A percentile compares a stretch with the other conserved stretches of the same genome.
phyloP scores from a whole-genome alignment of 2,888 invertebrate genomes.

The Ephialtes manifestator region DNA sequence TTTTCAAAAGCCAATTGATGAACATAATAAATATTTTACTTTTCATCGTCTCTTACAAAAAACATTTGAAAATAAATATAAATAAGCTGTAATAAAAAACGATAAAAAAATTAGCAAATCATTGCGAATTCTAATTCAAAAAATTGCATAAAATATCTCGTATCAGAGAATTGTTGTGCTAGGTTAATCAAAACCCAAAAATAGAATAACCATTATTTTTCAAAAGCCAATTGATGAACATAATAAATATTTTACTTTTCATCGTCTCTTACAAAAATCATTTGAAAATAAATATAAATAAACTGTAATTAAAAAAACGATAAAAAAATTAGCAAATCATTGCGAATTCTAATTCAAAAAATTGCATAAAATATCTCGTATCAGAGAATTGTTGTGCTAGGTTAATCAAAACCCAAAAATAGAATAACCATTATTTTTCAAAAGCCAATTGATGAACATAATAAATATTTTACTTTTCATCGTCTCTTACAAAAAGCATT shows the following conservation, averaged over 20 bases:
- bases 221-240: no score
- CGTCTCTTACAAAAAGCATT: neutral
- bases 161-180: no score
- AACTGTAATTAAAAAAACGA: neutral
- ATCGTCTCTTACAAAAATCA: neutral
- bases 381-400: conserved; percentile 2
- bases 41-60: neutral
- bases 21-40: neutral
- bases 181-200: neutral
- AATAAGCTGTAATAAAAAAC: neutral
- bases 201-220: no score
- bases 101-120: neutral
- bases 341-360: neutral
- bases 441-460: no score
- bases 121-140: no score
- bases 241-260: neutral
- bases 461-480: neutral
- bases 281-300: neutral
- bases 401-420: neutral
- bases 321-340: neutral
- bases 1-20: no score
- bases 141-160: no score
- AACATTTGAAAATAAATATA: neutral
- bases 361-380: neutral
- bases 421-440: no score